A percentile compares a stretch with the other conserved stretches of the same genome.
Conservation (phyloP, 1,140 invertebrate genomes). For the Drosophila neocordata region DNA sequence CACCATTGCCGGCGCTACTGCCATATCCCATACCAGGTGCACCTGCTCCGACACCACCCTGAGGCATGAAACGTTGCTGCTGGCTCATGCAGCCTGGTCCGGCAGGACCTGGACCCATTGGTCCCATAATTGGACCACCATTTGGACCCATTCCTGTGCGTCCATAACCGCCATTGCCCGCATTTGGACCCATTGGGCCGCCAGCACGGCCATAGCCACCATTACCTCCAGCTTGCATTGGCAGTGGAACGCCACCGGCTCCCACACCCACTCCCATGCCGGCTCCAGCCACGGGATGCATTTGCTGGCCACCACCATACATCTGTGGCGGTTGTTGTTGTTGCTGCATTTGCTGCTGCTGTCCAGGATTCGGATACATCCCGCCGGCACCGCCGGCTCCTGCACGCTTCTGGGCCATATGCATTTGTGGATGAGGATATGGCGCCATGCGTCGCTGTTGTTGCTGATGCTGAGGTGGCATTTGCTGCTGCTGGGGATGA, state of each 20-base stretch:
- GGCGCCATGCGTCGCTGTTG: conserved; percentile 88
- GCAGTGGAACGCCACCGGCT: conserved; percentile 79
- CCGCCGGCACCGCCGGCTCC: conserved; percentile 46
- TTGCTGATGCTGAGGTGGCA: conserved; percentile 63
- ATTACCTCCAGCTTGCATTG: conserved; percentile 73
- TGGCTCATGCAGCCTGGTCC: conserved; percentile 77
- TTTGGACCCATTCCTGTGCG: conserved; percentile 73
- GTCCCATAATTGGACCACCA: conserved; percentile 68
- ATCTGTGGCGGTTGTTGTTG: conserved; percentile 64
- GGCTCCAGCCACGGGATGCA: conserved; percentile 83
- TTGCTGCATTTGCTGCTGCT: conserved; percentile 50
- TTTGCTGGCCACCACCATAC: conserved; percentile 81
- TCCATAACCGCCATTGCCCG: conserved; percentile 52
- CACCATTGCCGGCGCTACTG: conserved; percentile 59
- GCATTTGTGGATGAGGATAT: conserved; percentile 91
- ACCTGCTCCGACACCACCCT: conserved; percentile 67
- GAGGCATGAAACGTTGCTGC: conserved; percentile 72
- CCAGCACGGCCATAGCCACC: conserved; percentile 72
- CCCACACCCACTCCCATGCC: conserved; percentile 71
- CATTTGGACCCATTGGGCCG: conserved; percentile 76
- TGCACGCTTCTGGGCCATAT: conserved; percentile 89
- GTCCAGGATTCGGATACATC: conserved; percentile 73
- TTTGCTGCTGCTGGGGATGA: conserved; percentile 57
- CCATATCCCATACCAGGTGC: conserved; percentile 42
- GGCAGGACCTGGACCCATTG: conserved; percentile 69